Base-by-base conservation (phyloP, 2,888 invertebrate genomes). In the Diplazon laetatorius region DNA sequence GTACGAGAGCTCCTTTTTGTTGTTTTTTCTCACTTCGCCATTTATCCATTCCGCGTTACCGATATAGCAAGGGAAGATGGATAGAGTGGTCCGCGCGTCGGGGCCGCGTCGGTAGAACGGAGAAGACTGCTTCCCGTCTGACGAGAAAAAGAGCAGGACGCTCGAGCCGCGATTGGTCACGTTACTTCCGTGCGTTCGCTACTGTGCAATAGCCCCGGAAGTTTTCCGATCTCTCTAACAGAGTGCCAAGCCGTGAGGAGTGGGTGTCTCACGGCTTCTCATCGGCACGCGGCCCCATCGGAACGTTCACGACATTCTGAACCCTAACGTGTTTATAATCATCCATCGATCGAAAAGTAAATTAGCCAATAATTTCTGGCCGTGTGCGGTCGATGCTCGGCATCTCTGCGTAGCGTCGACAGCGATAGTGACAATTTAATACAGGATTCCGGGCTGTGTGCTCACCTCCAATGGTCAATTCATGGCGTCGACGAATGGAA, bases 361-460 rank as follows among this genome's bases (percentile, higher is more conserved):
- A 9, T 50, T 37, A 66, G 65, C 22, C 8, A 52, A 59, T 39
- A 8, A 22, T 25, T n/a, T 50, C 50, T 14, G 37, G n/a, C 12
- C 39, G 4, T 20, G 35, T 14, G 37, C 37, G 4, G 8, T 37
- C 39, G 14, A 22, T 39, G 25, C 50, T 59, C 72, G 66, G n/a
- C 39, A 57, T 72, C 70, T 77, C 82, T 82, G 83, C 82, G 81
- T 82, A 81, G 57, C 78, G 16, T 70, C 62, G 57, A 70, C 65
- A 74, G 78, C 68, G 75, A 77, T 80, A 74, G 80, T 77, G 83
- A 81, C 80, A 80, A 82, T 84, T 80, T 76, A 79, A 82, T 79
- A 78, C 25, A 65, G 60, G 65, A 46, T 57, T 59, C 16, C 65
- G 20, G 12, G 35, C 16, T 57, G 44, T 66, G 16, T 39, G 55